Percentiles rank a stretch among this genome's conserved stretches.
phyloP scores from a whole-genome alignment of 2,888 invertebrate species.

The Halocaridina rubra region DNA sequence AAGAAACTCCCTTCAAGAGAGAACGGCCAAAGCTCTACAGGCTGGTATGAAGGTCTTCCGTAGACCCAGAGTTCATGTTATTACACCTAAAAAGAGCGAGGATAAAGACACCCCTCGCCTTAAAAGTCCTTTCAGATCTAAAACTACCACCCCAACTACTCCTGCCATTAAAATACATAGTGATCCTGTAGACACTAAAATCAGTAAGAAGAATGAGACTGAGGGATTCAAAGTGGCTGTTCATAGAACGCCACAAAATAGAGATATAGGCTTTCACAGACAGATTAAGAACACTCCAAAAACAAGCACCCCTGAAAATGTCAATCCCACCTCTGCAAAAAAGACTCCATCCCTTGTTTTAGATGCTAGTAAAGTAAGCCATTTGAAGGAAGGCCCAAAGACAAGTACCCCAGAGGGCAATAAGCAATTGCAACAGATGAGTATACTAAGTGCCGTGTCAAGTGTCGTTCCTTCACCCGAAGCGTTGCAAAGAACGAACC shows the following conservation, averaged over 20 bases:
- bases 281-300: slow-evolving; percentile 45
- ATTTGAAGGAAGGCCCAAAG: slow-evolving; percentile 42
- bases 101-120: slow-evolving; percentile 40
- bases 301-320: slow-evolving; percentile 56
- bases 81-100: slow-evolving; percentile 52
- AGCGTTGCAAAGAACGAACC: neutral
- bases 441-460: slow-evolving; percentile 60
- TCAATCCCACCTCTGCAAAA: neutral
- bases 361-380: slow-evolving; percentile 11
- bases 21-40: slow-evolving; percentile 55
- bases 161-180: neutral
- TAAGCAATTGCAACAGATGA: slow-evolving; percentile 57
- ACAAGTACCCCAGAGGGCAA: slow-evolving; percentile 62
- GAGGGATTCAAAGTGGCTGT: neutral
- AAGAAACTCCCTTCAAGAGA: slow-evolving; percentile 51
- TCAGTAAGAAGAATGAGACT: neutral
- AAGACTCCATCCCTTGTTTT: neutral
- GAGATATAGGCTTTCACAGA: neutral
- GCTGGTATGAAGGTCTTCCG: slow-evolving; percentile 61
- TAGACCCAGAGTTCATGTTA: slow-evolving; percentile 59
- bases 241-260: slow-evolving; percentile 24
- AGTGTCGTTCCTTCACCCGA: slow-evolving; percentile 62
- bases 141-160: slow-evolving; percentile 24
- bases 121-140: slow-evolving; percentile 54
- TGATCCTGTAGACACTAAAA: slow-evolving; percentile 11